phyloP scores from a whole-genome alignment of 2,113 vertebrate genomes.

The Pterocles orientalis region DNA sequence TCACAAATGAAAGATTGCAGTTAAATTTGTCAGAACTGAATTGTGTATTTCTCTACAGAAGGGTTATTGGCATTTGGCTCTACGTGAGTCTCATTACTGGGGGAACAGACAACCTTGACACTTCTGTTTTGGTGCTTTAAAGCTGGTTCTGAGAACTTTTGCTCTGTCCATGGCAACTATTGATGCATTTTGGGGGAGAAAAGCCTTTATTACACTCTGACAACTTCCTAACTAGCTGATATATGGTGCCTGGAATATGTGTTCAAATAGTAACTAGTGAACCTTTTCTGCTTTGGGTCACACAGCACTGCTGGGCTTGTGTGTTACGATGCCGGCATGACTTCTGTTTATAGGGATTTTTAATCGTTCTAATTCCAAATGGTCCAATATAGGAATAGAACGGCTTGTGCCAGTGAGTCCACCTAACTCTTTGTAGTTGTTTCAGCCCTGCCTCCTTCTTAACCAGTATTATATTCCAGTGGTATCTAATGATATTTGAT shows the following conservation, averaged over 20 bases:
- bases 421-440: constrained; percentile 61
- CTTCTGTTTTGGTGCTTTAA: constrained; percentile 58
- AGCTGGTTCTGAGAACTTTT: constrained; percentile 36
- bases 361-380: constrained; percentile 23
- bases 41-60: background rate
- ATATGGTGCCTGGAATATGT: constrained; percentile 12
- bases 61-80: background rate
- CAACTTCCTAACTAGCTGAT: constrained; percentile 1
- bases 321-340: background rate
- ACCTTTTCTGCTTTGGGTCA: background rate
- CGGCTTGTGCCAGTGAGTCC: constrained; percentile 36
- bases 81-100: rapidly evolving
- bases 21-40: background rate
- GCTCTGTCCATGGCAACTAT: constrained; percentile 6
- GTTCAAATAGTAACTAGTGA: constrained; percentile 20
- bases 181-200: background rate
- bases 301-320: constrained; percentile 6
- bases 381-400: constrained; percentile 24
- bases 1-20: background rate
- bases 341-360: background rate
- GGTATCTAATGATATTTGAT: constrained; percentile 77
- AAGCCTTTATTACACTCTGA: background rate
- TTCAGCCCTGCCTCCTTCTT: constrained; percentile 58
- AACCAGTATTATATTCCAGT: constrained; percentile 78
- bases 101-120: constrained; percentile 3